Base-by-base conservation (phyloP, 2,797 vertebrate species). In the Pipistrellus nathusii region DNA sequence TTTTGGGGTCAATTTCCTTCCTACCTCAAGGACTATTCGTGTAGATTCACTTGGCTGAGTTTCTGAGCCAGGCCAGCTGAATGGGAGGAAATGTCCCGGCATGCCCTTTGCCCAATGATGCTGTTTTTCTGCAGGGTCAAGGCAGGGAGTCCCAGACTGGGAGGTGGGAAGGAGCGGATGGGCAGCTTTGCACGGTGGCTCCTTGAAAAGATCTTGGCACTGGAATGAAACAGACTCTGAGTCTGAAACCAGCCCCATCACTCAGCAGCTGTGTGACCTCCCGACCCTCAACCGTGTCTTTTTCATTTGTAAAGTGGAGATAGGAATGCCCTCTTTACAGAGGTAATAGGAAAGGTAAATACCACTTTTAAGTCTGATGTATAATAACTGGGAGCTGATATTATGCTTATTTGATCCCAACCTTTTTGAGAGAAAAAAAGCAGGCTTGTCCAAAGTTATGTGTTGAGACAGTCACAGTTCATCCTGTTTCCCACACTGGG, bases 11-110 rank as follows among this genome's bases (percentile, higher is more conserved):
- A 25, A 44, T 86, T 94, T 95, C 89, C 94, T 96, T 95, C 64
- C 81, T 90, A 75, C 32, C 85, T 95, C 76, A 78, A 78, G 84
- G 68, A 68, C n/a, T 80, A 1, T 46, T 66, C 48, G 27, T 21
- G 46, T 5, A 14, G 55, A 91, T 75, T 92, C 75, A 62, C 27
- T 83, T 32, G 75, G 78, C 53, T 8, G 6, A 77, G 48, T 59
- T 85, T 76, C 83, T 75, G 93, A 46, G 41, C 87, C 81, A 91
- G 93, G 23, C 41, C 66, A 48, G 62, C n/a, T 82, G 76, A 96
- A 92, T 81, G 21, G 48, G 66, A 96, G 91, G 88, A 95, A 96
- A 73, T 69, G 59, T 71, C 76, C 73, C 48, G 4, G 80, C 53
- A 57, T 32, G 76, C 59, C 35, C 82, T 38, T 51, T 32, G 83